These are phyloP conservation scores for Epistrophe grossulariae DNA, from an alignment of 2,888 invertebrate genomes.

Conservation along the genomic window DNA sequence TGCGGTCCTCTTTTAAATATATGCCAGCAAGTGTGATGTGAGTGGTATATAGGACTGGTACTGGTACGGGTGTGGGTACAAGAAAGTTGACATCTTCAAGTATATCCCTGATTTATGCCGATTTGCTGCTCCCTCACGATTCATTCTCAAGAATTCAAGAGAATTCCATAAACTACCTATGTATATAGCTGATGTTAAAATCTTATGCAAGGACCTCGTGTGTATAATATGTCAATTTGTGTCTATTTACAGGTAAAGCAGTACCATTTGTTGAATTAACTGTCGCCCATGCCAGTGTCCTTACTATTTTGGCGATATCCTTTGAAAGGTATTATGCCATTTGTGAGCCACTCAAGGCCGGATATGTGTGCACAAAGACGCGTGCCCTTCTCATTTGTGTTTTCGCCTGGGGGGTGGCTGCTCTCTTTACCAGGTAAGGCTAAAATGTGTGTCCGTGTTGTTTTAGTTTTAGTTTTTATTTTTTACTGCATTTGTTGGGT, in stretches of 20 bases:
- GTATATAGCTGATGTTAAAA: background rate
- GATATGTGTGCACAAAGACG: conserved; percentile 94
- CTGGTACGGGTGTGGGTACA: background rate
- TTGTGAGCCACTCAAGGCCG: conserved; percentile 95
- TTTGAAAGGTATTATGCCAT: conserved; percentile 96
- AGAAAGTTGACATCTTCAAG: conserved; percentile 27
- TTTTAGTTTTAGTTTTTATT: background rate
- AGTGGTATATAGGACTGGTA: background rate
- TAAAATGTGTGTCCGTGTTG: conserved; percentile 16
- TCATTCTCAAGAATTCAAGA: conserved; percentile 18
- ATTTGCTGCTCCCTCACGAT: conserved; percentile 6
- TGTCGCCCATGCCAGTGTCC: conserved; percentile 95
- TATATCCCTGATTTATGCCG: conserved; percentile 45
- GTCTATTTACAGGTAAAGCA: conserved; percentile 90
- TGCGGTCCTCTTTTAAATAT: conserved; percentile 25
- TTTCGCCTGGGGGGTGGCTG: conserved; percentile 93
- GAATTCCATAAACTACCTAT: background rate
- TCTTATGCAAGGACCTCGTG: background rate
- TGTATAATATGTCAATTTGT: conserved; percentile 68
- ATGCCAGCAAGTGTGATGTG: conserved; percentile 9
- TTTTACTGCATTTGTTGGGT: conserved; percentile 20
- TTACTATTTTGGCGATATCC: conserved; percentile 96
- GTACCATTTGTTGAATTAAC: conserved; percentile 96
- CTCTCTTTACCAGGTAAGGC: conserved; percentile 92
- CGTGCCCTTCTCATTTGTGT: conserved; percentile 92